Evolutionary conservation across 2,113 vertebrate species (phyloP).

Genomic region (Scopus umbretta): DNA sequence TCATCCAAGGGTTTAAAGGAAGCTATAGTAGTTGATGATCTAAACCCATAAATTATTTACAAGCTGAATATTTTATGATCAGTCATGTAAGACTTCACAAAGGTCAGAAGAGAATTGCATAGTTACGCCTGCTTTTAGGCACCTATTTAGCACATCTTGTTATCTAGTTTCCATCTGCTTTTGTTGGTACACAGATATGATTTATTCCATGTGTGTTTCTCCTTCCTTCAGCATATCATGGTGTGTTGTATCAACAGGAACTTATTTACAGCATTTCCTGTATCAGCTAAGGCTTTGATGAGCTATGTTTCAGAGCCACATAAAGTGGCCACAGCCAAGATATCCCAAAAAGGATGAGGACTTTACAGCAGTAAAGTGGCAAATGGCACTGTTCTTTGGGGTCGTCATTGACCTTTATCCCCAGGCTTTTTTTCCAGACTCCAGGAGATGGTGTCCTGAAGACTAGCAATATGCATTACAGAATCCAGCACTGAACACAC

Average conservation of each 20-base stretch:
- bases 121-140: neutral
- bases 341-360: neutral
- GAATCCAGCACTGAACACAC: neutral
- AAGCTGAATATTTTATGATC: neutral
- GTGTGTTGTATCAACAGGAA: neutral
- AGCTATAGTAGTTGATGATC: neutral
- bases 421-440: neutral
- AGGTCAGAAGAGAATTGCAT: neutral
- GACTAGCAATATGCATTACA: neutral
- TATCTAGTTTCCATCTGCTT: neutral
- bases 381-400: neutral
- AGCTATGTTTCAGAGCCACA: neutral
- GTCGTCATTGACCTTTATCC: neutral
- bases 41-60: neutral
- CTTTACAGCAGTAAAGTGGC: neutral
- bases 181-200: fast-evolving
- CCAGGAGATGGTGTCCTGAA: neutral
- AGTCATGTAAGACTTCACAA: neutral
- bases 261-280: neutral
- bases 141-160: neutral
- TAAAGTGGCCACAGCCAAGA: neutral
- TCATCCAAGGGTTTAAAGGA: neutral
- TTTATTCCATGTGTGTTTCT: neutral
- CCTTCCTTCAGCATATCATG: neutral
- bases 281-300: neutral